Percentiles rank a stretch among this genome's conserved stretches.
Evolutionary conservation across 2,797 vertebrate genomes (phyloP).

Genomic region (Aplochiton taeniatus): DNA sequence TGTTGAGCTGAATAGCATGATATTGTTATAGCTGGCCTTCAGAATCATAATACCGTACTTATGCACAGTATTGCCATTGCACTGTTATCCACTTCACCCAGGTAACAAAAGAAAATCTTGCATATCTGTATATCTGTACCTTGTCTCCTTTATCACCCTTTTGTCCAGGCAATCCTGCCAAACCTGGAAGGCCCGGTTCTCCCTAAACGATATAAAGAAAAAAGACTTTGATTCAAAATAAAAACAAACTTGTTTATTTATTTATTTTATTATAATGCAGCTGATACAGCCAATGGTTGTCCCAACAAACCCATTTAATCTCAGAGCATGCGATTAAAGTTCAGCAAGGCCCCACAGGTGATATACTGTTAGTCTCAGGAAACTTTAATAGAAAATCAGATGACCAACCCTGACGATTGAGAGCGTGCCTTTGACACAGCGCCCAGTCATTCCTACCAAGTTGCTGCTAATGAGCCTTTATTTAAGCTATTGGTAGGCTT

Average conservation of each 20-base stretch:
- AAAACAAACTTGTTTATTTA: background rate
- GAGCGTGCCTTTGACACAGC: conserved; percentile 25
- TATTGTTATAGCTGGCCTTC: too few relatives aligned
- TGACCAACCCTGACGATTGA: conserved; percentile 31
- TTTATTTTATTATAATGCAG: background rate
- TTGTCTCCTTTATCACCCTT: conserved; percentile 83
- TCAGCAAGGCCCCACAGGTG: conserved; percentile 10
- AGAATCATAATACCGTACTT: too few relatives aligned
- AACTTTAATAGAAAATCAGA: conserved; percentile 28
- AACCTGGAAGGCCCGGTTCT: conserved; percentile 79
- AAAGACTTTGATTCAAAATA: conserved; percentile 5
- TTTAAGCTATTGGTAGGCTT: conserved; percentile 38
- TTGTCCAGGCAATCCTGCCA: conserved; percentile 75
- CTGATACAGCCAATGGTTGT: conserved; percentile 5
- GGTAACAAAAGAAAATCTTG: conserved; percentile 3
- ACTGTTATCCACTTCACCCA: background rate
- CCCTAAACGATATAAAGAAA: conserved; percentile 70
- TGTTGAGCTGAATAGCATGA: too few relatives aligned
- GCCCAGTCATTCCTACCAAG: conserved; percentile 21
- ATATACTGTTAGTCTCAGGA: conserved; percentile 11
- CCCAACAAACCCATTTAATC: conserved; percentile 13
- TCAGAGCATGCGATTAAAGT: conserved; percentile 24
- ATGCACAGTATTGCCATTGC: conserved; percentile 10
- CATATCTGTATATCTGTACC: too few relatives aligned
- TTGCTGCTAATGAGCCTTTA: conserved; percentile 40